Base-by-base conservation (phyloP, 2,113 vertebrate genomes). In the Perccottus glenii region DNA sequence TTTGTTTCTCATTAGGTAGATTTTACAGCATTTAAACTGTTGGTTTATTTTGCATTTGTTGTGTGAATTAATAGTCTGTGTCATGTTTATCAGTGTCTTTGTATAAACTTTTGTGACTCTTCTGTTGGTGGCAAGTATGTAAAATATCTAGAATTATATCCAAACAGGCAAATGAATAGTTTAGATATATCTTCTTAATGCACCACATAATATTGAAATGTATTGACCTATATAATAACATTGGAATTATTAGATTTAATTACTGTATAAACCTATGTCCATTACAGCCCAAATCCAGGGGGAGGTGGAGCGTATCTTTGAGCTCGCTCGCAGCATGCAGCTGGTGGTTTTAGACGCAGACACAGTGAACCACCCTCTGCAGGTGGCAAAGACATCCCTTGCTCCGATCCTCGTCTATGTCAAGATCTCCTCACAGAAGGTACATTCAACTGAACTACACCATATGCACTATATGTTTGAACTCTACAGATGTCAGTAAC, bases 261-360 rank as follows among this genome's bases (percentile, higher is more conserved):
- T 27, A 27, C 5, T 58, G n/a, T 19, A 19, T 47, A 71, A 42
- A n/a, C 44, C 12, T 68, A 11, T 77, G 36, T 58, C 60, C 60
- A 9, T 70, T 89, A 46, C 91, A 99, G 98, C 98, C 69, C 96
- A 98, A 93, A 97, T 99, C 83, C 98, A 99, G 80, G 97, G 98
- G 78, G 98, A 99, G 92, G 97, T 98, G 51, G 98, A 99, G 85
- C 94, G 98, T 27, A 98, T 99, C 89, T 99, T 99, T 92, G 98
- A 99, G 88, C 92, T 99, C 50, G 96, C 96, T 48, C 95, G 96
- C 84, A 98, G 96, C 63, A 55, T 99, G 77, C 98, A 99, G 82
- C 87, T 99, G 80, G 95, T 99, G 44, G 88, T 99, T 67, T 92
- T 99, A 64, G 98, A 99, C 59, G 96, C 97, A 1, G 98, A 99